Conservation (phyloP, 2,888 invertebrate species). For the Drosophila nigricruria region DNA sequence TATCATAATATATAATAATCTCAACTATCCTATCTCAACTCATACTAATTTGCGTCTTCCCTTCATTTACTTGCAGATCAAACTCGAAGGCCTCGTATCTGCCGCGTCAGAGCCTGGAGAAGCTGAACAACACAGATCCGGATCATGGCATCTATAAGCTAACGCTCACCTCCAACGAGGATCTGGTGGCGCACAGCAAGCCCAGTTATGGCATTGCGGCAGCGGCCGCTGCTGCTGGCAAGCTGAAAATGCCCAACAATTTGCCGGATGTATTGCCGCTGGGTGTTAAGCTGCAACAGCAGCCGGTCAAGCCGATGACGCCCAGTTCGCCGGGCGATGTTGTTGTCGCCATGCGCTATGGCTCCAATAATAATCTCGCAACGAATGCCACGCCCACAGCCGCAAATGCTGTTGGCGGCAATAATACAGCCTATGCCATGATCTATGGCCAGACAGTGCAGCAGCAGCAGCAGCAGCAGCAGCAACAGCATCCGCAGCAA, state of each 20-base stretch:
- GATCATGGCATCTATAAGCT: constrained; percentile 91
- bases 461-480: constrained; percentile 47
- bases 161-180: constrained; percentile 89
- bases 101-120: constrained; percentile 89
- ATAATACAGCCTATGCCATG: constrained; percentile 60
- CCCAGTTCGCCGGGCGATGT: constrained; percentile 70
- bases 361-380: constrained; percentile 82
- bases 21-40: neutral
- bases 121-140: constrained; percentile 87
- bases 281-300: constrained; percentile 86
- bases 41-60: neutral
- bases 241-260: constrained; percentile 84
- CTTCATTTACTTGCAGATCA: constrained; percentile 86
- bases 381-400: constrained; percentile 59
- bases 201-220: constrained; percentile 73
- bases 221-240: constrained; percentile 66
- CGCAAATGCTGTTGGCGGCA: constrained; percentile 16
- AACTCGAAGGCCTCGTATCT: constrained; percentile 92
- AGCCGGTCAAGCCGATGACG: constrained; percentile 57
- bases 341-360: constrained; percentile 81
- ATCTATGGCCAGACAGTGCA: constrained; percentile 57
- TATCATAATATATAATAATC: neutral
- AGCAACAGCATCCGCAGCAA: constrained; percentile 47
- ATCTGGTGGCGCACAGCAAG: constrained; percentile 79
- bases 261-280: constrained; percentile 87